Evolutionary conservation across 2,888 invertebrate species (phyloP).

Genomic region (Drosophila suboccidentalis): DNA sequence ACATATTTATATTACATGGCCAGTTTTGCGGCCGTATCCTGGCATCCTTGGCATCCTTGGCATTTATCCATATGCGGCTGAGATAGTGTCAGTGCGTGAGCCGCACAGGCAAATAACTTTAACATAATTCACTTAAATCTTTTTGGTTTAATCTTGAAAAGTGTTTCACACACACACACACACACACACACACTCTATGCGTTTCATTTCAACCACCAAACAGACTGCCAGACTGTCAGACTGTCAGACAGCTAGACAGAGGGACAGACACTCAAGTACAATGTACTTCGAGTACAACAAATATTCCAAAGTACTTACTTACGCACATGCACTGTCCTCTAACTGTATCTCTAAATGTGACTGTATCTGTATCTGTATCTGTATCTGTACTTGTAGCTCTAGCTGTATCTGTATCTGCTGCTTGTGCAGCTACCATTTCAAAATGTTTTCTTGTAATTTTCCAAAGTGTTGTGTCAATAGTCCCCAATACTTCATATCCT

Average conservation of each 20-base stretch:
- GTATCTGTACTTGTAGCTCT: constrained; percentile 17
- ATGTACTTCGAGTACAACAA: constrained; percentile 16
- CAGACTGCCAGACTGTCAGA: constrained; percentile 13
- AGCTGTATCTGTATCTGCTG: constrained; percentile 22
- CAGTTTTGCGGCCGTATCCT: constrained; percentile 48
- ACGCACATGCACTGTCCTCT: constrained; percentile 16
- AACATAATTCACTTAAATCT: constrained; percentile 81
- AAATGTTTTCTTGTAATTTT: constrained; percentile 79
- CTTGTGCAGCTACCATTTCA: constrained; percentile 46
- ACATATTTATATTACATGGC: constrained; percentile 74
- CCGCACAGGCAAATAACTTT: constrained; percentile 70
- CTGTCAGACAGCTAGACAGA: constrained; percentile 12
- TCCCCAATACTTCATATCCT: constrained; percentile 24
- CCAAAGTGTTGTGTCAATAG: constrained; percentile 82
- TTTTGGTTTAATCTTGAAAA: constrained; percentile 78
- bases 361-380: constrained; percentile 24
- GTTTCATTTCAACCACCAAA: constrained; percentile 25
- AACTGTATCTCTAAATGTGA: constrained; percentile 19
- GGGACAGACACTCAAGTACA: constrained; percentile 35
- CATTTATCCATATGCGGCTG: constrained; percentile 36
- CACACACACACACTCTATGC: constrained; percentile 31
- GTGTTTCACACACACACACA: constrained; percentile 60
- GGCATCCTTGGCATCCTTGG: constrained; percentile 24
- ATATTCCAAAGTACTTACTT: constrained; percentile 24
- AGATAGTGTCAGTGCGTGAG: constrained; percentile 72